Base-by-base conservation (phyloP, 1,140 invertebrate genomes). In the Drosophila orena region DNA sequence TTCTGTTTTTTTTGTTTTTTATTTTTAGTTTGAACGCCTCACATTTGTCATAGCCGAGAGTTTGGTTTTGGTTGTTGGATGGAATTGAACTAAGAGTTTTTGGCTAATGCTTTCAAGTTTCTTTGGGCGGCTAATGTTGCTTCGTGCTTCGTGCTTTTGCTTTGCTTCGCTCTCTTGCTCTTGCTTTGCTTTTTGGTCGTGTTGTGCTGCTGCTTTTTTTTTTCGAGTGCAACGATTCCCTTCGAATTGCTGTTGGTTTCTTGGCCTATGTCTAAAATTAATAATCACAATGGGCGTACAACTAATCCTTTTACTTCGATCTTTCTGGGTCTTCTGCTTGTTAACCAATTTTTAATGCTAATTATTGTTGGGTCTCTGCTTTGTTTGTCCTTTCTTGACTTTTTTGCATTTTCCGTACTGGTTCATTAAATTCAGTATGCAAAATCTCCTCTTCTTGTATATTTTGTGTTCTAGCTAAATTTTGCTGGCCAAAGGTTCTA, bases 261-360 rank as follows among this genome's bases (percentile, higher is more conserved):
- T 66, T 76, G 58, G 64, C 74, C 71, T 69, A 81, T 69, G 77
- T 84, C 79, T 89, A 86, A 91, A 91, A 80, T 90, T 91, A 91
- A 91, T 90, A 91, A 91, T 91, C 90, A 91, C 90, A 91, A 91
- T 91, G 89, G 79, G 79, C 79, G 80, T 81, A 77, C 75, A 81
- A 81, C 58, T 73, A 73, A 64, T 64, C 79, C 42, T 52, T 27
- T 43, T 35, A 2, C 17, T 54, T 74, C 17, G 47, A 59, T 64
- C n/a, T 35, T 17, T 56, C 43, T 24, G 56, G 69, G 57, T 80
- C 47, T 84, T 74, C 60, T 64, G 70, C 40, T 74, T 76, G 60
- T 76, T 75, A 66, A 76, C 59, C 62, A 75, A 76, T 57, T 65
- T 79, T 90, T 81, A 90, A 79, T 73, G 55, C 81, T 86, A 90